Base-by-base conservation (phyloP, 1,140 invertebrate species). In the Caenorhabditis brenneri region DNA sequence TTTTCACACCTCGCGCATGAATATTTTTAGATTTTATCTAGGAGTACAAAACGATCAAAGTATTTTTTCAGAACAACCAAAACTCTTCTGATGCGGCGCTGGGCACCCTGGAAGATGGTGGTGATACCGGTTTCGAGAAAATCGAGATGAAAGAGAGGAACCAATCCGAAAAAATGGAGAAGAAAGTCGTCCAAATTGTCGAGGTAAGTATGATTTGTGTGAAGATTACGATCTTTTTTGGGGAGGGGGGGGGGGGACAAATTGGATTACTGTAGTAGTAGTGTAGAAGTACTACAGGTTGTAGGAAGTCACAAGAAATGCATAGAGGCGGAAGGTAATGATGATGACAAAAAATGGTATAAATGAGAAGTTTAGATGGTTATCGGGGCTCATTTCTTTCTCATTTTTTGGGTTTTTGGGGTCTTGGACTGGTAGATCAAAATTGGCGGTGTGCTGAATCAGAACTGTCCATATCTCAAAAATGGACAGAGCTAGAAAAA, bases 141-240 rank as follows among this genome's bases (percentile, higher is more conserved):
- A 74, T 74, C 10, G 65, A 74, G 36, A 74, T 74, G 65, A 74
- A 74, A n/a, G 65, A 74, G 36, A 39, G 65, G 42, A 46, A n/a
- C 0, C 5, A 42, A 42, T 12, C 36, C 1, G 65, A 74, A 15
- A 74, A 74, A 42, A 22, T 10, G 6, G 65, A 74, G 36, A 74
- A 74, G n/a, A 74, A 74, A 74, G 65, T 74, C 22, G 65, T 74
- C 2, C 65, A 46, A 42, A n/a, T n/a, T n/a, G 31, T 65, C 3
- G 31, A 36, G 60, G 60, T 36, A n/a, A n/a, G 19, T 36, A 7
- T 51, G 15, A 16, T n/a, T n/a, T n/a, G 39, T 42, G 24, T 29
- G 9, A 27, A 65, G 58, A 65, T 65, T 33, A 65, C 29, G 58
- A 33, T 74, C 65, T 24, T 46, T 74, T 74, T 74, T 33, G 9